Percentiles rank a stretch among this genome's conserved stretches.
These are phyloP conservation scores for Papilio aristodemus DNA, from an alignment of 1,140 invertebrate species.

Conservation along the genomic window DNA sequence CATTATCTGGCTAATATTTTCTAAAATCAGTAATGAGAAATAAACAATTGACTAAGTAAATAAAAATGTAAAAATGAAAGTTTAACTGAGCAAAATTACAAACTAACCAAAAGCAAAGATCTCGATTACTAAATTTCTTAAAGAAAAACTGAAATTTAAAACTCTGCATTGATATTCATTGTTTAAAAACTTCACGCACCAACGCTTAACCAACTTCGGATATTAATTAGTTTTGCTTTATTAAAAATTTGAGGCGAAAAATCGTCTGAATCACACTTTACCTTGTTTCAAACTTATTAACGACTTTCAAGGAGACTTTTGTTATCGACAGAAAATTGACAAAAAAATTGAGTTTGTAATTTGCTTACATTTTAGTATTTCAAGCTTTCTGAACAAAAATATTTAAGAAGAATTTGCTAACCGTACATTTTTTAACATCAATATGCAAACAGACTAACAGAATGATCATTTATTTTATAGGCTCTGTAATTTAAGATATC, in stretches of 20 bases:
- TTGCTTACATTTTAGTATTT: background rate
- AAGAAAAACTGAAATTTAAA: background rate
- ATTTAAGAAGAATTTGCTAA: no score
- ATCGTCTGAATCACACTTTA: slow-evolving; percentile 8
- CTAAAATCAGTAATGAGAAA: no score
- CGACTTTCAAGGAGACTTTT: slow-evolving; percentile 10
- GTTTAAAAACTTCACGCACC: slow-evolving; percentile 4
- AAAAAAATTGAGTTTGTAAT: background rate
- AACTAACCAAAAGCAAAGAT: background rate
- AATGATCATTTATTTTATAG: no score
- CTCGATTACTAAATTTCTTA: background rate
- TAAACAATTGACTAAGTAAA: no score
- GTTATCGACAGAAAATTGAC: background rate
- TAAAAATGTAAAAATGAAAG: no score
- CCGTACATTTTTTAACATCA: no score
- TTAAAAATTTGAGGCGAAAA: slow-evolving; percentile 22
- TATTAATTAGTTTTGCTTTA: slow-evolving; percentile 29
- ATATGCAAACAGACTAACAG: no score
- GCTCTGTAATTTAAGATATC: no score
- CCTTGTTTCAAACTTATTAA: slow-evolving; percentile 28
- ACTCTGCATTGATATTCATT: background rate
- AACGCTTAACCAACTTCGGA: slow-evolving; percentile 3
- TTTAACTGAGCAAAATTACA: no score
- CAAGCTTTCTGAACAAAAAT: background rate
- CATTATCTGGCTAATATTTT: no score